These are phyloP conservation scores for Chaetodon auriga DNA, from an alignment of 2,113 vertebrate genomes.

Conservation along the genomic window DNA sequence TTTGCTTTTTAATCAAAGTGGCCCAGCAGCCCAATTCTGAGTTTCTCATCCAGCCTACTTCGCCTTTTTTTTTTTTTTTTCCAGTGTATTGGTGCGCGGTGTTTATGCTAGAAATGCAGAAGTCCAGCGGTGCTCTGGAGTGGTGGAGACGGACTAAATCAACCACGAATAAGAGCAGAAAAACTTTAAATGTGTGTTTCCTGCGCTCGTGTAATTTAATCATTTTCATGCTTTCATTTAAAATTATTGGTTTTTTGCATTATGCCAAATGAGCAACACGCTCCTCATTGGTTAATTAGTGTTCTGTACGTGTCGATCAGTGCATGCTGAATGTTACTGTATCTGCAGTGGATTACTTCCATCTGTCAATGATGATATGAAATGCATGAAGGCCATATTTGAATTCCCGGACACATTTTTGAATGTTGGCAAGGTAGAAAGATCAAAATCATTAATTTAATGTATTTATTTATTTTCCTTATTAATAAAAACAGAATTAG, in stretches of 20 bases:
- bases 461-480: neutral
- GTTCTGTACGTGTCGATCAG: neutral
- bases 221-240: neutral
- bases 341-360: neutral
- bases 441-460: neutral
- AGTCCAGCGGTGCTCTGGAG: conserved; percentile 2
- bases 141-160: conserved; percentile 12
- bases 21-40: conserved; percentile 64
- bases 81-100: conserved; percentile 36
- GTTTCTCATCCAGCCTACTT: conserved; percentile 54
- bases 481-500: neutral
- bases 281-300: neutral
- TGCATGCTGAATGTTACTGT: neutral
- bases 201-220: neutral
- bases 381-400: conserved; percentile 16
- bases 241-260: neutral
- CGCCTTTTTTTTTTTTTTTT: conserved; percentile 26
- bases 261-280: neutral
- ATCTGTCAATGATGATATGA: conserved; percentile 9
- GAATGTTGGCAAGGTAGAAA: neutral
- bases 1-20: conserved; percentile 68
- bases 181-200: conserved; percentile 12
- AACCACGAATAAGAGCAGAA: conserved; percentile 6
- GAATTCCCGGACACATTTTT: neutral
- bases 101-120: conserved; percentile 37